phyloP scores from a whole-genome alignment of 2,113 vertebrate species.

The Collichthys lucidus region DNA sequence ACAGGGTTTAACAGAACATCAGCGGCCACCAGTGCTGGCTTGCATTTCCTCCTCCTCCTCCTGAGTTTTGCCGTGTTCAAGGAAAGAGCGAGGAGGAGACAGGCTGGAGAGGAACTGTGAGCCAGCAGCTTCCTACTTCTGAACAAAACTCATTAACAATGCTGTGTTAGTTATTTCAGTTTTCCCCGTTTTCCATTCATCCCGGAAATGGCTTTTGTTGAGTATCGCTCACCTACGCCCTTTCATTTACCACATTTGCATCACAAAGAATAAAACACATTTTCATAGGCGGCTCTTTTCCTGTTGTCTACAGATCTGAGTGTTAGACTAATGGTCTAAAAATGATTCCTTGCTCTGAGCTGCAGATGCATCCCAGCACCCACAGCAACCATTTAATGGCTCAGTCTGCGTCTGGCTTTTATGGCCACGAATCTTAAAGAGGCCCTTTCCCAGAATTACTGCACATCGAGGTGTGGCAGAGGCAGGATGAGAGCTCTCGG shows the following conservation, averaged over 20 bases:
- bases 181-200: conserved; percentile 41
- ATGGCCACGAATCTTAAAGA: conserved; percentile 76
- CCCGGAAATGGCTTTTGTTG: conserved; percentile 45
- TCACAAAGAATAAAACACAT: conserved; percentile 63
- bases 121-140: conserved; percentile 48
- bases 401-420: conserved; percentile 68
- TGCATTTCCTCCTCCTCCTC: conserved; percentile 49
- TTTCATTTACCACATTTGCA: conserved; percentile 67
- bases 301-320: conserved; percentile 67
- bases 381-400: conserved; percentile 83
- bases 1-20: conserved; percentile 58
- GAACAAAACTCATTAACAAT: conserved; percentile 51
- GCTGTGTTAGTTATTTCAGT: conserved; percentile 42
- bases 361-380: conserved; percentile 69
- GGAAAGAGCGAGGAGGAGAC: conserved; percentile 43
- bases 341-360: conserved; percentile 60
- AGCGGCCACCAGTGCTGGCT: conserved; percentile 51
- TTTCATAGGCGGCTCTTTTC: conserved; percentile 53
- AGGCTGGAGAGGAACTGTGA: conserved; percentile 24
- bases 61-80: conserved; percentile 55
- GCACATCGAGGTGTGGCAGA: conserved; percentile 78
- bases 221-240: conserved; percentile 51
- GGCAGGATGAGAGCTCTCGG: conserved; percentile 67
- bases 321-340: conserved; percentile 64
- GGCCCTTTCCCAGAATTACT: conserved; percentile 73